Evolutionary conservation across 2,113 vertebrate species (phyloP).

Genomic region (Eira barbara): DNA sequence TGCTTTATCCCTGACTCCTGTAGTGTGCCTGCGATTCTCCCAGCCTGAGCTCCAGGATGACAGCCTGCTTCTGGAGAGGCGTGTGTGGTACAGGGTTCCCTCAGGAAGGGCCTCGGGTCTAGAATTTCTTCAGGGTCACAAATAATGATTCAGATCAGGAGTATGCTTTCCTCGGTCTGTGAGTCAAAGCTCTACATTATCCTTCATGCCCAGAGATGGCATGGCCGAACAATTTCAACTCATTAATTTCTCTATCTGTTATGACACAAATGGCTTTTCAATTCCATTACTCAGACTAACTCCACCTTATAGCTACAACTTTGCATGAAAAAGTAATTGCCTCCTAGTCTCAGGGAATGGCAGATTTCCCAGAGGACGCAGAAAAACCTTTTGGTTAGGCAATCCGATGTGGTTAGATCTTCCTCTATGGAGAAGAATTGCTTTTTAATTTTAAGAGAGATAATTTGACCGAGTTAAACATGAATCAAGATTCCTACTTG

Average conservation of each 20-base stretch:
- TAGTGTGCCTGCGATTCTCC: neutral
- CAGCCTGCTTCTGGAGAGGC: neutral
- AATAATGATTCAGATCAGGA: neutral
- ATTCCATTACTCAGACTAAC: slow-evolving; percentile 40
- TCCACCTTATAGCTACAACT: slow-evolving; percentile 26
- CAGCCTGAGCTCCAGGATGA: neutral
- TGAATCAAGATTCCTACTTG: slow-evolving; percentile 76
- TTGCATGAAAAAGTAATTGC: slow-evolving; percentile 59
- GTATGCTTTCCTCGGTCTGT: neutral
- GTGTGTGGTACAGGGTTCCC: neutral
- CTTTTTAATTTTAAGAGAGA: slow-evolving; percentile 69
- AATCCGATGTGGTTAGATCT: slow-evolving; percentile 70
- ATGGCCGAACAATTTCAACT: neutral
- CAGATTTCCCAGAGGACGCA: slow-evolving; percentile 59
- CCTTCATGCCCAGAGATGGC: neutral
- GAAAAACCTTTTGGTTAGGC: slow-evolving; percentile 63
- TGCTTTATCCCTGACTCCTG: neutral
- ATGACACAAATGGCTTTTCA: slow-evolving; percentile 60
- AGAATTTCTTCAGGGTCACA: slow-evolving; percentile 35
- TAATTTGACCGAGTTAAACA: slow-evolving; percentile 73
- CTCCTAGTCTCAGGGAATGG: slow-evolving; percentile 51
- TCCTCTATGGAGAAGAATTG: slow-evolving; percentile 41
- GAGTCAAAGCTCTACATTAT: neutral
- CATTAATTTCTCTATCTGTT: slow-evolving; percentile 22
- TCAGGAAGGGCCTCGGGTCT: neutral